These are phyloP conservation scores for Thysanoteuthis rhombus DNA, from an alignment of 2,888 invertebrate species.

Conservation along the genomic window DNA sequence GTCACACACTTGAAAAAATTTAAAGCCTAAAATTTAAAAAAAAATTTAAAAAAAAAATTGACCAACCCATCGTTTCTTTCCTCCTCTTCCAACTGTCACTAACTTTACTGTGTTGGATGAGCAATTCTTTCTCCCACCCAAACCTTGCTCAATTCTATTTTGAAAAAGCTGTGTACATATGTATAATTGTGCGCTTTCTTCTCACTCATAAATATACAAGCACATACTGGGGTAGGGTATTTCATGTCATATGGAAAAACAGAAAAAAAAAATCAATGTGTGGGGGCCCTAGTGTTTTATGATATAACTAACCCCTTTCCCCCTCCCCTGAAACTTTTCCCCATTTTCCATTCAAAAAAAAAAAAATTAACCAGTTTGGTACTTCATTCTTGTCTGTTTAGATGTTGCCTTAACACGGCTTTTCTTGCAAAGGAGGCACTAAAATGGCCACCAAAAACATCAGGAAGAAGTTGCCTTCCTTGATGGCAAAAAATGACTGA, in stretches of 20 bases:
- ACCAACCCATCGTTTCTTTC: neutral
- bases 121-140: neutral
- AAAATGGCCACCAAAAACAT: no score
- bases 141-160: neutral
- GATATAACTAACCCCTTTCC: neutral
- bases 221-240: neutral
- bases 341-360: neutral
- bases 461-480: no score
- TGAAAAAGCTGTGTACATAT: neutral
- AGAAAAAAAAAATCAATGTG: neutral
- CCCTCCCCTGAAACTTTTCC: neutral
- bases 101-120: neutral
- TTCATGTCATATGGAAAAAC: neutral
- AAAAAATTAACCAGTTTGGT: neutral
- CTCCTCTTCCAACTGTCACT: neutral
- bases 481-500: no score
- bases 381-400: neutral
- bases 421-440: no score
- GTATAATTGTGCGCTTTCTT: neutral
- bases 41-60: neutral
- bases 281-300: neutral
- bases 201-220: neutral
- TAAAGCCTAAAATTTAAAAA: neutral
- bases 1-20: neutral
- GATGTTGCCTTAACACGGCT: constrained; percentile 12